Evolutionary conservation across 2,888 invertebrate genomes (phyloP).

Genomic region (Pristionchus maxplancki): DNA sequence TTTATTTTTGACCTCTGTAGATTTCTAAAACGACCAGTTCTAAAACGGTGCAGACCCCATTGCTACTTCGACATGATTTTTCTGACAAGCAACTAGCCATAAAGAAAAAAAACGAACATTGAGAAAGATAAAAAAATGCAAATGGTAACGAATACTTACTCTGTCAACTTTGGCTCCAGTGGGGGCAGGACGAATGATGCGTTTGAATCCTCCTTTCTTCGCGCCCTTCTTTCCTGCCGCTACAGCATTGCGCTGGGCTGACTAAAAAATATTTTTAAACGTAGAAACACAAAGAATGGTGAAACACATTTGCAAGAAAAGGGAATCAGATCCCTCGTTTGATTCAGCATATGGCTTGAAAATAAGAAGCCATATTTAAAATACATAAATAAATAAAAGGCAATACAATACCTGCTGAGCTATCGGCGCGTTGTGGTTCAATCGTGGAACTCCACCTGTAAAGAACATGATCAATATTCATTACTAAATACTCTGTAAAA

Average conservation of each 20-base stretch:
- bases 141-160: not conserved
- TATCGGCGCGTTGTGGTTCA: not conserved
- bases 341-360: not conserved
- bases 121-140: not conserved
- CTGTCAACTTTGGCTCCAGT: not conserved
- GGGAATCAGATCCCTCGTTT: not conserved
- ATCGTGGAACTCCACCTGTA: not conserved
- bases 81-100: not conserved
- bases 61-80: too few species aligned
- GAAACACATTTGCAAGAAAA: not conserved
- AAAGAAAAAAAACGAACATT: not conserved
- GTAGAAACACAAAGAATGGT: not conserved
- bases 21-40: too few species aligned
- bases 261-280: not conserved
- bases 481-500: not conserved
- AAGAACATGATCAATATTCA: not conserved
- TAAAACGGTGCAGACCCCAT: too few species aligned
- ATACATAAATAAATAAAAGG: not conserved
- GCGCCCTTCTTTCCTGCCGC: not conserved
- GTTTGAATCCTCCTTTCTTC: not conserved
- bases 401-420: constrained; percentile 22
- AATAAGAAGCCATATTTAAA: not conserved
- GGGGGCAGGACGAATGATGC: constrained; percentile 2
- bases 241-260: not conserved
- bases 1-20: too few species aligned